A percentile compares a stretch with the other conserved stretches of the same genome.
These are phyloP conservation scores for Drosophila greeni DNA, from an alignment of 2,888 invertebrate genomes.

Conservation along the genomic window DNA sequence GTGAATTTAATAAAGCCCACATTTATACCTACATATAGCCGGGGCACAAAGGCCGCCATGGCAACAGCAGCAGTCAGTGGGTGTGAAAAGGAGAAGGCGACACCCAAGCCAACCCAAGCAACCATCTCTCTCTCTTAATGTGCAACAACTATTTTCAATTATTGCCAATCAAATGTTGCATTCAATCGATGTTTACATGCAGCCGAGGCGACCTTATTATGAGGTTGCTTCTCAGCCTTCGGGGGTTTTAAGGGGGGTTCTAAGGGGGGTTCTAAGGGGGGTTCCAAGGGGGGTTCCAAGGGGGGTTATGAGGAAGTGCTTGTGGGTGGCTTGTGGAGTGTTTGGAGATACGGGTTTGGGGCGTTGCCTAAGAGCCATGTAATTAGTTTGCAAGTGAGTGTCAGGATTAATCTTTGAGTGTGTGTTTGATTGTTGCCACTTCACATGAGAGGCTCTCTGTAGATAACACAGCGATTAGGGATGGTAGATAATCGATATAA, in stretches of 20 bases:
- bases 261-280: neutral
- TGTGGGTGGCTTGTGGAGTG: conserved; percentile 2
- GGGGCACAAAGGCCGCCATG: conserved; percentile 62
- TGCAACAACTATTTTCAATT: conserved; percentile 77
- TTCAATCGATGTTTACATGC: conserved; percentile 75
- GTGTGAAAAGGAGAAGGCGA: conserved; percentile 40
- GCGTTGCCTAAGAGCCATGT: conserved; percentile 71
- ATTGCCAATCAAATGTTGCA: conserved; percentile 78
- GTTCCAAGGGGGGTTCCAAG: neutral
- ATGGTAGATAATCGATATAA: conserved; percentile 1
- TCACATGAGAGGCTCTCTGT: conserved; percentile 36
- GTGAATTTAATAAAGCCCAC: conserved; percentile 72
- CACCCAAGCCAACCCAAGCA: neutral
- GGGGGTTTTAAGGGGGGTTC: conserved; percentile 19
- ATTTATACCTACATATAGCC: neutral
- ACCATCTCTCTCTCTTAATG: conserved; percentile 52
- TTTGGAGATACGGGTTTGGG: conserved; percentile 22
- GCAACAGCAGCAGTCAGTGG: conserved; percentile 67
- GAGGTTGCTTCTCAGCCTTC: conserved; percentile 49
- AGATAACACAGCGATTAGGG: conserved; percentile 18
- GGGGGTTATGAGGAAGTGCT: neutral
- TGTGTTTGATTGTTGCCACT: conserved; percentile 71
- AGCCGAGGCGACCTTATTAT: conserved; percentile 63
- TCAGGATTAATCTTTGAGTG: conserved; percentile 73
- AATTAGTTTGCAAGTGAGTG: conserved; percentile 75